These are phyloP conservation scores for Brachyptera putata DNA, from an alignment of 2,888 invertebrate genomes.

Conservation along the genomic window DNA sequence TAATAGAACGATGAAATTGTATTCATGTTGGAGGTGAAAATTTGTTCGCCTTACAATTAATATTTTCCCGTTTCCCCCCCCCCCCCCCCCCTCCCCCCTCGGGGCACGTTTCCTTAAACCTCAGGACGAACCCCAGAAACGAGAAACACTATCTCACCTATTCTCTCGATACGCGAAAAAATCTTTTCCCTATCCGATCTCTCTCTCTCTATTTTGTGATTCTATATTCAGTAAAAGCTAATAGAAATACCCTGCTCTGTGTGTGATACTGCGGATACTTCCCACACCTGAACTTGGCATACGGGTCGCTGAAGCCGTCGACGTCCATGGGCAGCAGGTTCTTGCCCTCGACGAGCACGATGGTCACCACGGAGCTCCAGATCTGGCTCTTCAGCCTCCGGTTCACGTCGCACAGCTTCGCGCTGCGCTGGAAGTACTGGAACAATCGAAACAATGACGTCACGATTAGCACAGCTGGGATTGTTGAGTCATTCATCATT, in stretches of 20 bases:
- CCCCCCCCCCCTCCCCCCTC: no score
- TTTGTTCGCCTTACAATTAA: no score
- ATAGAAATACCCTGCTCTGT: conserved; percentile 27
- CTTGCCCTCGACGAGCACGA: conserved; percentile 93
- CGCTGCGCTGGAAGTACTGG: conserved; percentile 76
- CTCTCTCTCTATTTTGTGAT: no score
- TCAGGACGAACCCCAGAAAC: no score
- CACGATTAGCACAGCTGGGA: not conserved
- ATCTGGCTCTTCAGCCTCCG: conserved; percentile 87
- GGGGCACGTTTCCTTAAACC: no score
- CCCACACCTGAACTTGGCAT: conserved; percentile 86
- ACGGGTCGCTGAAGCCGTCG: conserved; percentile 86
- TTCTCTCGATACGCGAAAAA: no score
- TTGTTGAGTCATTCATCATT: no score
- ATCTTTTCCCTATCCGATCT: no score
- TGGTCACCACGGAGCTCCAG: conserved; percentile 96
- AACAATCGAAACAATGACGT: conserved; percentile 38
- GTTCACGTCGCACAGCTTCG: conserved; percentile 73
- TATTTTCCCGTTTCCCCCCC: no score
- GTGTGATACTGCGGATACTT: conserved; percentile 11
- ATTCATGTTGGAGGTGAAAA: no score
- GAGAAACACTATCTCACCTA: no score
- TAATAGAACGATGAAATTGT: no score
- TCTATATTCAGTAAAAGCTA: conserved; percentile 17
- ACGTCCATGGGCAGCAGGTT: conserved; percentile 83